Evolutionary conservation across 2,888 invertebrate genomes (phyloP), one percentile per base, ranked within the genome.

Genomic region (Microctonus aethiopoides): DNA sequence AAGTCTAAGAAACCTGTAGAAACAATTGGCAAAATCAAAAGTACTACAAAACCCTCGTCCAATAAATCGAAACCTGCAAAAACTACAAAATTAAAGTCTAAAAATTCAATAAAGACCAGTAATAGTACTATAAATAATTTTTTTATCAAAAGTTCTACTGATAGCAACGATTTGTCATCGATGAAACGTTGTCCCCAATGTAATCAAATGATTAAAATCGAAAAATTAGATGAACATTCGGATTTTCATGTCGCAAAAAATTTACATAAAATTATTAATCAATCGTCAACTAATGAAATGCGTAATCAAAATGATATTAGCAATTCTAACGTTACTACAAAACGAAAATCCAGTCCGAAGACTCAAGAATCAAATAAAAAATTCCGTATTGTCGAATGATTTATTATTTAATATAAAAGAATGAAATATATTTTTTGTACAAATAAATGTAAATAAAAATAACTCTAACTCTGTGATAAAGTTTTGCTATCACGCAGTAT

Each of bases 211-310:
- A 87, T 96, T 65, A 84, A 89, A 11, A 76, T 89, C 3, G 89
- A 89, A 72, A 92, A 92, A 71, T 88, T 92, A 77, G 84, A 88
- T 0, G 93, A 95, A 81, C 97, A 97, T 87, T 86, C 89, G 78
- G 97, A 97, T 87, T 96, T 91, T 84, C 97, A 97, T 85, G 89
- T 93, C 78, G 97, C 97, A 5, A 90, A 92, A 81, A 92, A 92
- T 80, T 84, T 97, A 64, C 94, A 91, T 77, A 87, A 89, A 76
- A 89, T 92, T 85, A 82, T 93, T 7, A 93, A 93, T 81, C 87
- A 85, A 78, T 72, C 72, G 0, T 32, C 26, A 5, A 56, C 63
- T 11, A 54, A 67, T 10, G 72, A 72, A 16, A 52, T 11, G 0
- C 24, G 56, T 34, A 54, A 57, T 41, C 60, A 66, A 11, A 52